These are phyloP conservation scores for Loxodonta africana DNA, from an alignment of 2,113 vertebrate species.

Conservation along the genomic window DNA sequence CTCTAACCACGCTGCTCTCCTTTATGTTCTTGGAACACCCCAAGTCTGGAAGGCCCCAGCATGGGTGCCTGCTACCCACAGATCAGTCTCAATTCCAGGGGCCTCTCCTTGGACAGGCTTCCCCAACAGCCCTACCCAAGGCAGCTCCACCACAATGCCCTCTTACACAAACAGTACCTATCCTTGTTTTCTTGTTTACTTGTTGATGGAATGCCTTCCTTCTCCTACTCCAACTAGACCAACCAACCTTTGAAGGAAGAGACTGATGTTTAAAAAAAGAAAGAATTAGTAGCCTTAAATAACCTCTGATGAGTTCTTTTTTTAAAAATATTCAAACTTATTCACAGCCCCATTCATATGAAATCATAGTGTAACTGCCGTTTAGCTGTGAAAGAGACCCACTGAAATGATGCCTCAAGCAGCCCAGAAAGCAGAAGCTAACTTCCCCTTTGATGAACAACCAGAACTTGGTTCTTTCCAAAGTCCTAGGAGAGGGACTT, in stretches of 20 bases:
- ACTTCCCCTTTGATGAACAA: slow-evolving; percentile 48
- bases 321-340: not conserved
- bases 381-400: not conserved
- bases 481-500: slow-evolving; percentile 33
- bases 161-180: not conserved
- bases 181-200: not conserved
- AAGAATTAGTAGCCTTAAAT: not conserved
- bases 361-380: not conserved
- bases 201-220: not conserved
- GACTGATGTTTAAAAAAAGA: not conserved
- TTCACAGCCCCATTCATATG: not conserved
- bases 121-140: not conserved
- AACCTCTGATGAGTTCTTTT: not conserved
- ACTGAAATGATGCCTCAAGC: not conserved
- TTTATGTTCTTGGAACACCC: not conserved
- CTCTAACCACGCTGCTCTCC: not conserved
- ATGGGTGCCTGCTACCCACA: not conserved
- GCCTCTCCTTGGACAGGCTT: not conserved
- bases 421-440: slow-evolving; percentile 71
- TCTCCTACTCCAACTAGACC: not conserved
- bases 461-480: slow-evolving; percentile 78
- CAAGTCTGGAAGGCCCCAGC: not conserved
- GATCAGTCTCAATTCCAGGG: not conserved
- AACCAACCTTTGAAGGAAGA: not conserved
- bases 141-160: not conserved